Percentiles rank a stretch among this genome's conserved stretches.
phyloP scores from a whole-genome alignment of 2,888 invertebrate genomes.

The Drosophila hawaiiensis region DNA sequence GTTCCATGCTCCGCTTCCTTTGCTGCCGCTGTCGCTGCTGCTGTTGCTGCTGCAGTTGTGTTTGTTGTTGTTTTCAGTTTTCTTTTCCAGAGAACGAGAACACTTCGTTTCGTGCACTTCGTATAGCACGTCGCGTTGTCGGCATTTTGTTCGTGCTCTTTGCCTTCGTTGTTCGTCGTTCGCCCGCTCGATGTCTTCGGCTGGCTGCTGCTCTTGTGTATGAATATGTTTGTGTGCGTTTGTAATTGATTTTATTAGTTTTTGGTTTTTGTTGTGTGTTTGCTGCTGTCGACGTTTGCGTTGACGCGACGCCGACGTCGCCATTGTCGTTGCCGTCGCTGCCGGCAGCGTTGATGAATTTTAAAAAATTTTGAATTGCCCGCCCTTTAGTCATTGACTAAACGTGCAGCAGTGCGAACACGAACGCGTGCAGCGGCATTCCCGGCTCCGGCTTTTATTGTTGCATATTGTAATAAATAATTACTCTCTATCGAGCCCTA shows the following conservation, averaged over 20 bases:
- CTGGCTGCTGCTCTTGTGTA: constrained; percentile 38
- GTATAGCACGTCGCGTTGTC: constrained; percentile 56
- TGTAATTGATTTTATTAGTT: constrained; percentile 85
- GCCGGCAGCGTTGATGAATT: constrained; percentile 78
- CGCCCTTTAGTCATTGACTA: constrained; percentile 84
- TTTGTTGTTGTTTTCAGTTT: constrained; percentile 29
- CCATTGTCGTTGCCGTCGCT: constrained; percentile 39
- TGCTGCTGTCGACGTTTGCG: constrained; percentile 66
- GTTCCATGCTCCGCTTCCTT: constrained; percentile 65
- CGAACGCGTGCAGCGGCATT: constrained; percentile 74
- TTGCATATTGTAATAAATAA: constrained; percentile 34
- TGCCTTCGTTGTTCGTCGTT: constrained; percentile 39
- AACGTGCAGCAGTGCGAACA: constrained; percentile 83
- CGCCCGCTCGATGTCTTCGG: constrained; percentile 39
- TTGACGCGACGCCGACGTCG: constrained; percentile 42
- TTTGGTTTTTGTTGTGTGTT: constrained; percentile 80
- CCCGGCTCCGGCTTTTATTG: constrained; percentile 52
- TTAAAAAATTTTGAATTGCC: constrained; percentile 84
- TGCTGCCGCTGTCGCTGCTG: constrained; percentile 38
- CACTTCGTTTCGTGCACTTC: constrained; percentile 35
- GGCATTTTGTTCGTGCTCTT: constrained; percentile 60
- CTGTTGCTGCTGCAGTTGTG: constrained; percentile 8
- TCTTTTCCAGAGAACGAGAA: constrained; percentile 58
- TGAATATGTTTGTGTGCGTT: constrained; percentile 69
- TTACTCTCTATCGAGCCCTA: constrained; percentile 9